Percentiles rank a stretch among this genome's conserved stretches.
phyloP scores from a whole-genome alignment of 1,140 invertebrate species.

The Xylocopa sonorina region DNA sequence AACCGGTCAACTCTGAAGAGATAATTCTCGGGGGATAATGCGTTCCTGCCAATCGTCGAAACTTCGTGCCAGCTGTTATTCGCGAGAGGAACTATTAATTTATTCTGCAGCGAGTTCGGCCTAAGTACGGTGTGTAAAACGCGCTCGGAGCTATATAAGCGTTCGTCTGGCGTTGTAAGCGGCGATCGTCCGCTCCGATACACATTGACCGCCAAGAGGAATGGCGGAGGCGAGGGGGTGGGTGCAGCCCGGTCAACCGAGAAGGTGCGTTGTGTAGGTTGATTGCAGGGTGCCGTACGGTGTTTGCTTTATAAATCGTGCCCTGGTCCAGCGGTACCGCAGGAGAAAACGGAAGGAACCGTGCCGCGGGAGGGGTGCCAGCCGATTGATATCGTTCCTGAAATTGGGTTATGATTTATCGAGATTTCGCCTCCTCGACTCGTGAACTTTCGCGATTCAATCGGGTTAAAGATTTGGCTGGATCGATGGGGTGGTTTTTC shows the following conservation, averaged over 20 bases:
- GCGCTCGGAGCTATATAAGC: constrained; percentile 74
- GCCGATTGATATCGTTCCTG: constrained; percentile 74
- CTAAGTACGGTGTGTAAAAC: constrained; percentile 78
- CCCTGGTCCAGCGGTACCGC: constrained; percentile 63
- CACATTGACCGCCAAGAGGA: constrained; percentile 15
- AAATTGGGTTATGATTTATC: constrained; percentile 77
- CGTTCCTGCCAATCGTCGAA: constrained; percentile 72
- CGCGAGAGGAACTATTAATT: constrained; percentile 78
- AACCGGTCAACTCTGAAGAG: neutral
- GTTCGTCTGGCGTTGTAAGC: constrained; percentile 49
- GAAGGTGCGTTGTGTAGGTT: constrained; percentile 68
- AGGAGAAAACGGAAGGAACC: constrained; percentile 56
- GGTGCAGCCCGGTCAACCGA: constrained; percentile 53
- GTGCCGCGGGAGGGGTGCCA: constrained; percentile 6
- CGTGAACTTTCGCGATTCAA: neutral
- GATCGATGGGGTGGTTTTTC: neutral
- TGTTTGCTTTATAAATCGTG: constrained; percentile 82
- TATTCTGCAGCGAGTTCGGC: constrained; percentile 73
- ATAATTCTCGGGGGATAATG: constrained; percentile 20
- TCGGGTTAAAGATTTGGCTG: neutral
- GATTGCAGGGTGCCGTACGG: constrained; percentile 79
- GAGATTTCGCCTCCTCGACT: constrained; percentile 56
- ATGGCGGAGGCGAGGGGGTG: constrained; percentile 10
- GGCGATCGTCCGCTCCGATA: constrained; percentile 74
- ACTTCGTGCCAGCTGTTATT: constrained; percentile 73